Conservation (phyloP, 23 tunicate genomes). For the Halocynthia aurantium region DNA sequence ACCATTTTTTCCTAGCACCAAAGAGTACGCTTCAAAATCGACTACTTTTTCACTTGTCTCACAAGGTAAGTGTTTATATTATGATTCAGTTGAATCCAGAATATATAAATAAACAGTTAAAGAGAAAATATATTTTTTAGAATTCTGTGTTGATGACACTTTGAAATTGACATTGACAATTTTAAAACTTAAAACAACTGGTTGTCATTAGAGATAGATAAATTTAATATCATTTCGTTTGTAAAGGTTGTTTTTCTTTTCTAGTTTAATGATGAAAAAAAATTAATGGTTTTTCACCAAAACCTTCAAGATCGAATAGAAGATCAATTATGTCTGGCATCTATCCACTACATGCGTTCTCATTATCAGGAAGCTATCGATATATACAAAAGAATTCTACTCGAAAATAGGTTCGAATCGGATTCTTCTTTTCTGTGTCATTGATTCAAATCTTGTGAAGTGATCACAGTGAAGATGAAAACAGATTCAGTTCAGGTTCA, state of each 20-base stretch:
- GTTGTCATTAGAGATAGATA: background rate
- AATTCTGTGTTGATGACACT: background rate
- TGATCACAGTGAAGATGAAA: background rate
- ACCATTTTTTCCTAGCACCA: constrained; percentile 32
- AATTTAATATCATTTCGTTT: background rate
- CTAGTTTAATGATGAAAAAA: constrained; percentile 87
- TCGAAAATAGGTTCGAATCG: constrained; percentile 73
- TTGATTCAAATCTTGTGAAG: too few species aligned
- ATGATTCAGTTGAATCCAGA: background rate
- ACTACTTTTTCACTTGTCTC: constrained; percentile 84
- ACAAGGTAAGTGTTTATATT: constrained; percentile 46
- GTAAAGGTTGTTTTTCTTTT: constrained; percentile 2
- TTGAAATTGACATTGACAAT: background rate
- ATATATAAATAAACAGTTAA: background rate
- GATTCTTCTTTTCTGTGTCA: background rate
- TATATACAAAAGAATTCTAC: constrained; percentile 80
- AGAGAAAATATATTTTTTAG: background rate
- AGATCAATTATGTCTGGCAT: constrained; percentile 95
- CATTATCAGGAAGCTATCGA: constrained; percentile 99
- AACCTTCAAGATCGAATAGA: constrained; percentile 88
- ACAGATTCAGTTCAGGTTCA: background rate
- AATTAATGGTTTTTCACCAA: constrained; percentile 67
- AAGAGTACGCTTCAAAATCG: constrained; percentile 75
- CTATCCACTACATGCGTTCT: constrained; percentile 99
- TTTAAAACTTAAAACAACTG: background rate